Evolutionary conservation across 2,113 vertebrate species (phyloP).

Genomic region (Vombatus ursinus): DNA sequence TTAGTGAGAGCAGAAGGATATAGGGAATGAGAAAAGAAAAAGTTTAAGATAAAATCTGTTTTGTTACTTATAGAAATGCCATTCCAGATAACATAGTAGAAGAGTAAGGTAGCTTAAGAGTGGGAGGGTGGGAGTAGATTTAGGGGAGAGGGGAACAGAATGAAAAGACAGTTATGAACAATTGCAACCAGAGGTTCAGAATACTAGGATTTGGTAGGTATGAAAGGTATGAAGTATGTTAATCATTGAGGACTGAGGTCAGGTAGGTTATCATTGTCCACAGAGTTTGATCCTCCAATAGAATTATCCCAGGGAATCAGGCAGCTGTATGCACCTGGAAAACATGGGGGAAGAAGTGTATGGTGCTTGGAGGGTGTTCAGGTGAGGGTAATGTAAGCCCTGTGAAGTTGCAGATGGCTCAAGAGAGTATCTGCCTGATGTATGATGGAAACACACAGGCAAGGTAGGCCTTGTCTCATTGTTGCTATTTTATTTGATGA

Average conservation of each 20-base stretch:
- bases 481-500: background rate
- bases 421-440: background rate
- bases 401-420: background rate
- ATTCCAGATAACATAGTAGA: background rate
- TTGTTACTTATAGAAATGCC: background rate
- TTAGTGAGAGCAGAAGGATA: background rate
- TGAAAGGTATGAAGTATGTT: background rate
- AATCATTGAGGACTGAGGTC: background rate
- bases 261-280: background rate
- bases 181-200: background rate
- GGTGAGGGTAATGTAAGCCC: background rate
- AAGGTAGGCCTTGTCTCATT: background rate
- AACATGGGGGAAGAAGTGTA: background rate
- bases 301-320: background rate
- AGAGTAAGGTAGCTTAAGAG: background rate
- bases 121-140: background rate
- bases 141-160: background rate
- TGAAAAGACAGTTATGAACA: background rate
- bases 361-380: background rate
- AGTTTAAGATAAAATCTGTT: background rate
- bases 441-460: background rate
- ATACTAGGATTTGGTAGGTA: background rate
- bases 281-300: background rate
- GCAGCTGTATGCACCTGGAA: background rate
- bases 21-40: background rate